Evolutionary conservation across 2,113 vertebrate genomes (phyloP).

Genomic region (Equus przewalskii): DNA sequence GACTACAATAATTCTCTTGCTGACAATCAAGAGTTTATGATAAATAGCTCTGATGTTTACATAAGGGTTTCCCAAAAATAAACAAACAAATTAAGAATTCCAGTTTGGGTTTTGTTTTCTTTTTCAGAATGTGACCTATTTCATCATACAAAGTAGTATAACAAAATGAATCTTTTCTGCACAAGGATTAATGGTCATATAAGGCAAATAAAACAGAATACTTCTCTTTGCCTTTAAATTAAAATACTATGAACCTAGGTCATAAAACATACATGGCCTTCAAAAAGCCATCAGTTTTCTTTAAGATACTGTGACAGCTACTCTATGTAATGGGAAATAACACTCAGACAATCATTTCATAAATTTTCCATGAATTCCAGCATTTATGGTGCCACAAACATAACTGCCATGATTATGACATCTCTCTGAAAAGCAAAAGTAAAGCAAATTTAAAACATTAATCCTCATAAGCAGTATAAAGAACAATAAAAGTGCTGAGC

Average conservation of each 20-base stretch:
- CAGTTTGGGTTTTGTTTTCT: not conserved
- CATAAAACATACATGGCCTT: not conserved
- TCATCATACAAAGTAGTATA: not conserved
- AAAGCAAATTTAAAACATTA: constrained; percentile 18
- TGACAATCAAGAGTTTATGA: not conserved
- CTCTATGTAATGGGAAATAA: not conserved
- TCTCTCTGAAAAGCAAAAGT: constrained; percentile 37
- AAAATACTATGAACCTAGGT: not conserved
- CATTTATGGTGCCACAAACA: not conserved
- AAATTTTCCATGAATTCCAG: not conserved
- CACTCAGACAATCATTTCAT: not conserved
- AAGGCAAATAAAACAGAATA: not conserved
- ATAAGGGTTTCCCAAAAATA: not conserved
- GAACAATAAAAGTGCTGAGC: constrained; percentile 6
- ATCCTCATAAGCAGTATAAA: not conserved
- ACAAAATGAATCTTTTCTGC: constrained; percentile 45
- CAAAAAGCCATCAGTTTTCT: not conserved
- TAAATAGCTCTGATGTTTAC: constrained; percentile 15
- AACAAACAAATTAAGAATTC: not conserved
- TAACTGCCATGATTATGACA: not conserved
- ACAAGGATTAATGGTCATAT: not conserved
- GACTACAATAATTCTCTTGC: not conserved
- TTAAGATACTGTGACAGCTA: not conserved
- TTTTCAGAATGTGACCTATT: constrained; percentile 25
- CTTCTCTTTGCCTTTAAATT: constrained; percentile 5